Evolutionary conservation across 1,140 invertebrate genomes (phyloP).

Genomic region (Lordiphosa collinella): DNA sequence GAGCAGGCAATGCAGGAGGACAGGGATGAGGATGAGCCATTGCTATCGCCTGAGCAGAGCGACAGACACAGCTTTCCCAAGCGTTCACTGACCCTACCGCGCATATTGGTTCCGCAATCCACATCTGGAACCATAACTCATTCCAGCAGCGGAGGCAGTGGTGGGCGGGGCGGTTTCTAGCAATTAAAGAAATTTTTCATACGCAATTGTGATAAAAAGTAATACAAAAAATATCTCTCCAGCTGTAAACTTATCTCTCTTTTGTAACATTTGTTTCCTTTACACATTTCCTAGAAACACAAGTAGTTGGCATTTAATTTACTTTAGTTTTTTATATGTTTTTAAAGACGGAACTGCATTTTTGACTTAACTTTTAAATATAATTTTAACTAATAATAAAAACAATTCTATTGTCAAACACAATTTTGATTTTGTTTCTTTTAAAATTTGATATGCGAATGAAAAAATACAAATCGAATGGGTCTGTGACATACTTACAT

Average conservation of each 20-base stretch:
- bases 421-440: conserved; percentile 9
- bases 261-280: conserved; percentile 77
- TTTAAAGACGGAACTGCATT: conserved; percentile 43
- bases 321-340: conserved; percentile 25
- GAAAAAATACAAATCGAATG: conserved; percentile 50
- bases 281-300: conserved; percentile 25
- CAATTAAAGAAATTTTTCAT: conserved; percentile 79
- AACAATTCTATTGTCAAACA: conserved; percentile 12
- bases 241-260: conserved; percentile 24
- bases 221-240: conserved; percentile 17
- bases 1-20: neutral
- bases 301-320: conserved; percentile 49
- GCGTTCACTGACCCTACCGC: conserved; percentile 65
- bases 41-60: neutral
- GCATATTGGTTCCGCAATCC: conserved; percentile 58
- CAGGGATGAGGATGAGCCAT: neutral
- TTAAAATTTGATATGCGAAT: conserved; percentile 40
- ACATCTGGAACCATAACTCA: conserved; percentile 13
- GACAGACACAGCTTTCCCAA: conserved; percentile 55
- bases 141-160: conserved; percentile 29
- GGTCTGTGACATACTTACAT: conserved; percentile 30
- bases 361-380: conserved; percentile 32
- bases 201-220: conserved; percentile 79
- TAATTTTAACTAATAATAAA: conserved; percentile 46
- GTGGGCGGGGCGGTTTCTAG: conserved; percentile 69